Evolutionary conservation across 2,888 invertebrate genomes (phyloP).

Genomic region (Clunio marinus): DNA sequence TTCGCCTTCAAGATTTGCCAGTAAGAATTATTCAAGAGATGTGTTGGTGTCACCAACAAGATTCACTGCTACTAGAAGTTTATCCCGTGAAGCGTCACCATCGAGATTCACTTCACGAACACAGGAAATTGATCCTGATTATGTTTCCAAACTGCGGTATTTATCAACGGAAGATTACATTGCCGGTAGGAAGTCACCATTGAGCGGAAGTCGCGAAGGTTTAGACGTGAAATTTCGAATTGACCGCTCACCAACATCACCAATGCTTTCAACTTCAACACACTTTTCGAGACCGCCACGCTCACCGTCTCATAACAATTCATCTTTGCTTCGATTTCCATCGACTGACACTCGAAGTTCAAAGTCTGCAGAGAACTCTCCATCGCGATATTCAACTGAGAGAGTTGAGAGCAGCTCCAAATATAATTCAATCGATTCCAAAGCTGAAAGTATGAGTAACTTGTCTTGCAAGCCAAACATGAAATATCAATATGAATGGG

Average conservation of each 20-base stretch:
- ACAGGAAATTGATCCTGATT: conserved; percentile 28
- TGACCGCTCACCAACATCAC: conserved; percentile 48
- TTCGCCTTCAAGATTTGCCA: background rate
- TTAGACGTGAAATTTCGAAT: conserved; percentile 4
- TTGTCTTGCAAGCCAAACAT: conserved; percentile 4
- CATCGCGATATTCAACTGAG: conserved; percentile 40
- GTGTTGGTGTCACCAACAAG: background rate
- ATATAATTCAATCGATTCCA: conserved; percentile 15
- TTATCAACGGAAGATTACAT: conserved; percentile 30
- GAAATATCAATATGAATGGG: conserved; percentile 34
- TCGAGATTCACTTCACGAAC: background rate
- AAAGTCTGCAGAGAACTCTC: conserved; percentile 45
- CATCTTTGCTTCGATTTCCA: conserved; percentile 40
- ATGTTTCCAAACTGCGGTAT: conserved; percentile 6
- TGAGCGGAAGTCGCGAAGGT: background rate
- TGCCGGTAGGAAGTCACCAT: conserved; percentile 4
- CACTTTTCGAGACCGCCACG: conserved; percentile 41
- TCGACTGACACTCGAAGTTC: conserved; percentile 27
- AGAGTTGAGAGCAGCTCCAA: background rate
- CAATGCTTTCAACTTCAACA: conserved; percentile 44
- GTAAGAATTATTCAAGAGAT: background rate
- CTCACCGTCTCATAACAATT: conserved; percentile 34
- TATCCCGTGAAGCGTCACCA: background rate
- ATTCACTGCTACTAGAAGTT: background rate
- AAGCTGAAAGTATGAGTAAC: conserved; percentile 15